Conservation (phyloP, 1,140 invertebrate genomes). For the Marisa cornuarietis region DNA sequence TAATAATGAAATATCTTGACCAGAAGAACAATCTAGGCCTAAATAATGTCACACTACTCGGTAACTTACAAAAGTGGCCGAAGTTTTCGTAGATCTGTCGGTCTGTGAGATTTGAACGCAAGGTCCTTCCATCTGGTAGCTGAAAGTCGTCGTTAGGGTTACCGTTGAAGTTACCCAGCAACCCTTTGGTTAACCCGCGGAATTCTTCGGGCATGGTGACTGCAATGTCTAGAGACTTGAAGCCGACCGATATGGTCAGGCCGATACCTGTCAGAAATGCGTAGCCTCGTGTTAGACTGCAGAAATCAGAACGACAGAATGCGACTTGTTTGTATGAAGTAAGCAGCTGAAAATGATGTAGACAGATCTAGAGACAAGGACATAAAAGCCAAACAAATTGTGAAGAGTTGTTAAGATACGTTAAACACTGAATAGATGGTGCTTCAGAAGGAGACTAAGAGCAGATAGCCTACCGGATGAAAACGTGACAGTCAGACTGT, state of each 20-base stretch:
- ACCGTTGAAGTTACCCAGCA: conserved; percentile 14
- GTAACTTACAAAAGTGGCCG: not conserved
- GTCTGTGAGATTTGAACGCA: conserved; percentile 20
- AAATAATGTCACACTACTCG: not conserved
- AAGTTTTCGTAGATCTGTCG: conserved; percentile 4
- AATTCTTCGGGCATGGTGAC: conserved; percentile 5
- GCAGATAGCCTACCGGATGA: not conserved
- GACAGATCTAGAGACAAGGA: too few species aligned
- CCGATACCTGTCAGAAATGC: not conserved
- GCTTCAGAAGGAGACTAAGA: not conserved
- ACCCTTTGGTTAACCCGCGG: conserved; percentile 1
- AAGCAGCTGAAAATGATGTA: too few species aligned
- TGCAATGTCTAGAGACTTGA: conserved; percentile 11
- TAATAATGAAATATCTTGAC: not conserved
- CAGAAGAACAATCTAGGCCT: not conserved
- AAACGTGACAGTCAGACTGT: not conserved
- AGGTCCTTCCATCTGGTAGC: conserved; percentile 18
- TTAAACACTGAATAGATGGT: not conserved
- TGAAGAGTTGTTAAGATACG: too few species aligned
- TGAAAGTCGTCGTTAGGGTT: conserved; percentile 12
- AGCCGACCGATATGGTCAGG: conserved; percentile 18
- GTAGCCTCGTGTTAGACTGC: not conserved
- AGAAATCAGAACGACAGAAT: not conserved
- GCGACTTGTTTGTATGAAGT: not conserved
- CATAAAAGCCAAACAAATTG: too few species aligned